phyloP scores from a whole-genome alignment of 2,113 vertebrate genomes.

The Rhinoptilus africanus region DNA sequence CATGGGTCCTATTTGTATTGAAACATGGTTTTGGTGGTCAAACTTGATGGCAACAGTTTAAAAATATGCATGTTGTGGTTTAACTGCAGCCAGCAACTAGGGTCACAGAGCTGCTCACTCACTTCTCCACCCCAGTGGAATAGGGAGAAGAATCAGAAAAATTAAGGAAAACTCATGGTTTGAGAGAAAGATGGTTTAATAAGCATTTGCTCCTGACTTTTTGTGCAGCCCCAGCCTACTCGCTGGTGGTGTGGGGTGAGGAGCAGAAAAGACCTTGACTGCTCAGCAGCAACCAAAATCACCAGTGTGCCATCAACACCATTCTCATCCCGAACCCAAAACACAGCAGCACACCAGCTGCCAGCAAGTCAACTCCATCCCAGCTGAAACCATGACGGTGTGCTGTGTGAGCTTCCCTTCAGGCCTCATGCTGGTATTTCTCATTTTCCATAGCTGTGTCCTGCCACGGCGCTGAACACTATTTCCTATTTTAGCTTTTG shows the following conservation, averaged over 20 bases:
- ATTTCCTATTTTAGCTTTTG: not conserved
- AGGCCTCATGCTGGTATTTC: not conserved
- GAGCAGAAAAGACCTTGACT: not conserved
- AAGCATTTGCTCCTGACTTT: not conserved
- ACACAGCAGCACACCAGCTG: not conserved
- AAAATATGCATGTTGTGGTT: not conserved
- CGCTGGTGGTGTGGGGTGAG: not conserved
- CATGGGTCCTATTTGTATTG: not conserved
- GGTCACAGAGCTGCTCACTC: not conserved
- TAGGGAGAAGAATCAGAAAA: not conserved
- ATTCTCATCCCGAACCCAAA: not conserved
- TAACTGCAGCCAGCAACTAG: not conserved
- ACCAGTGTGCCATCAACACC: not conserved
- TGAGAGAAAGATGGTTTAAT: not conserved
- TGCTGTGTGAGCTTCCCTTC: not conserved
- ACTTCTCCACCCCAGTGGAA: not conserved
- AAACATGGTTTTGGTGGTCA: not conserved
- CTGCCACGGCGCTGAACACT: accelerated
- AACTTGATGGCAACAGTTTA: not conserved
- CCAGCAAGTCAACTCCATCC: not conserved
- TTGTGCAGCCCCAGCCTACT: not conserved
- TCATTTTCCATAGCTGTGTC: not conserved
- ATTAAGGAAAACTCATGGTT: not conserved
- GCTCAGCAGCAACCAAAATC: not conserved
- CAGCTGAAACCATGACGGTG: not conserved